Base-by-base conservation (phyloP, 2,888 invertebrate genomes). In the Ophion costatus region DNA sequence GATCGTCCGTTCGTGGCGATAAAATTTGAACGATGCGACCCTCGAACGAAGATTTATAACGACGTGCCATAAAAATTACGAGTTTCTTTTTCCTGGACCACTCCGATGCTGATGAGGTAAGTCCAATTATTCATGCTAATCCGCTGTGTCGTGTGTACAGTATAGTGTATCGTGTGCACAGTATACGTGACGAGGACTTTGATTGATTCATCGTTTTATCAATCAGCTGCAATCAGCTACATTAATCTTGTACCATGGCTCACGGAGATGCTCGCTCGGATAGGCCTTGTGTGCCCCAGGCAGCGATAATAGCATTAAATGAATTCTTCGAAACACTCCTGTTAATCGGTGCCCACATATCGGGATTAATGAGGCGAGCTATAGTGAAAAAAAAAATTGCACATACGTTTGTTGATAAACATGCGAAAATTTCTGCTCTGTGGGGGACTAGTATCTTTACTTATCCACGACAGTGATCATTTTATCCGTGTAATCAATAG, bases 61-160 rank as follows among this genome's bases (percentile, higher is more conserved):
- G 69, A 4, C 38, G 33, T 66, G 66, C 9, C 4, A 45, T 66
- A 38, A 38, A 20, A 11, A 63, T 14, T 51, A 33, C 45, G 33
- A 5, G 5, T n/a, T 59, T n/a, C n/a, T n/a, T n/a, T 0, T 29
- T 24, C 29, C 51, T 77, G 66, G 77, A 77, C 66, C 77, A 73
- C 59, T 38, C 7, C 45, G 33, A 73, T 33, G 22, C 59, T 71
- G 45, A 57, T 66, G 24, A 22, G 82, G 82, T 77, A 77, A 82
- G 82, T 77, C 57, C 7, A 3, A 69, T 75, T 70, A 63, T 11
- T n/a, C 11, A 42, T 61, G 9, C 22, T 71, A 20, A 7, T 20
- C 2, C 22, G n/a, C 61, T 7, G 51, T 51, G 17, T 51, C 14
- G 51, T 17, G 14, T 51, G 51, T 51, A 51, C 14, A 0, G 17